Conservation (phyloP, 2,113 vertebrate species). For the Baryphthengus martii region DNA sequence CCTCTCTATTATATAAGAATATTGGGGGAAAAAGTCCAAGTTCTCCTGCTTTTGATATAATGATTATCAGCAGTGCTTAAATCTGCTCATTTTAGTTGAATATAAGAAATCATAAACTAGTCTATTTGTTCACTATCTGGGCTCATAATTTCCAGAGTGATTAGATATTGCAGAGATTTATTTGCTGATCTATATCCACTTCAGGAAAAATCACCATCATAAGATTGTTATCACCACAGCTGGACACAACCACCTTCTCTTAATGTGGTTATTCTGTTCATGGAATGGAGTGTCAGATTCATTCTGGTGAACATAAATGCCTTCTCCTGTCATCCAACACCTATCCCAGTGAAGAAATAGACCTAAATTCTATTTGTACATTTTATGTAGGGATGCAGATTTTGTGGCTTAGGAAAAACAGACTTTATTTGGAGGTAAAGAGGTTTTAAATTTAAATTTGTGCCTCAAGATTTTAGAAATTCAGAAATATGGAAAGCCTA, state of each 20-base stretch:
- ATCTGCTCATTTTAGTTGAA: background rate
- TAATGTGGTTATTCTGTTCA: background rate
- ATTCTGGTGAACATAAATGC: background rate
- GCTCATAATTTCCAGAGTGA: background rate
- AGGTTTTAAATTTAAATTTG: background rate
- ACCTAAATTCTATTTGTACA: background rate
- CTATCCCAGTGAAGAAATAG: background rate
- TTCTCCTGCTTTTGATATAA: background rate
- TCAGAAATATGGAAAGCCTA: background rate
- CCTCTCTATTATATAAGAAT: background rate
- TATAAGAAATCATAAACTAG: background rate
- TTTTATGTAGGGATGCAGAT: background rate
- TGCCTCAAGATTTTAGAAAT: background rate
- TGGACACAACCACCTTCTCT: background rate
- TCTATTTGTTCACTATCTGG: background rate
- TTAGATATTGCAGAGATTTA: background rate
- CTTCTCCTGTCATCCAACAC: background rate
- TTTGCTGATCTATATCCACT: background rate
- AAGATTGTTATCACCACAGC: background rate
- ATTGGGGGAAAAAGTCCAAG: background rate
- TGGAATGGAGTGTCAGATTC: background rate
- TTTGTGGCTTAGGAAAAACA: background rate
- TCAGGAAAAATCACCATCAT: background rate
- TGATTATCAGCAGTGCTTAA: background rate
- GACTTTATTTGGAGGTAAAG: accelerated